Evolutionary conservation across 2,888 invertebrate species (phyloP), one percentile per base, ranked within the genome.

Genomic region (Macaria notata): DNA sequence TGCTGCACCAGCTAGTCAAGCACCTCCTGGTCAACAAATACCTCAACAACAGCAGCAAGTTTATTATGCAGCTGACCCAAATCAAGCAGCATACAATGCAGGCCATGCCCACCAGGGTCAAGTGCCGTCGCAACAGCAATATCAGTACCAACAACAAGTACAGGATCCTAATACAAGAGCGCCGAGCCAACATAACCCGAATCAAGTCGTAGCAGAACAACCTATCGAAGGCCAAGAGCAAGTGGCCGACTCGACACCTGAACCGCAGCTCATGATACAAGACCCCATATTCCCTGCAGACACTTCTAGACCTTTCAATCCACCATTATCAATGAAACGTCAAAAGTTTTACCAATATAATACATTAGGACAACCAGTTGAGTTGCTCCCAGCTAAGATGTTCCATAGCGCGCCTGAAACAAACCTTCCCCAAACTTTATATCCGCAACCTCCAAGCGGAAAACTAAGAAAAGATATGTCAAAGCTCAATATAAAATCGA

Each of bases 331-430:
- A 36, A 54, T 64, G 29, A 74, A 69, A 45, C 65, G 62, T 2
- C 60, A 72, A 56, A 68, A 61, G 31, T 63, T 64, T 62, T 74
- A 68, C 33, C 67, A 79, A 5, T 88, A 80, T 58, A 89, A 90
- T 55, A 87, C 88, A n/a, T 72, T 90, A 39, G 90, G 89, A 3
- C 89, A 89, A 61, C 87, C 86, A 31, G 70, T 89, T 31, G 75
- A 88, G 63, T 70, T 81, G 67, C n/a, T 83, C n/a, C 79, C 85
- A 19, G 77, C 79, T 1, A 70, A 69, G 42, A 52, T 72, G 43
- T 88, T 76, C 57, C 78, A 74, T 31, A 60, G 61, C 29, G 63
- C 67, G n/a, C 60, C 59, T 9, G 73, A 73, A 53, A 74, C 79
- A 9, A 61, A 54, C 42, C 62, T 81, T 29, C 88, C 85, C 1